Percentiles rank a stretch among this genome's conserved stretches.
phyloP scores from a whole-genome alignment of 1,140 invertebrate genomes.

The Cydia splendana region DNA sequence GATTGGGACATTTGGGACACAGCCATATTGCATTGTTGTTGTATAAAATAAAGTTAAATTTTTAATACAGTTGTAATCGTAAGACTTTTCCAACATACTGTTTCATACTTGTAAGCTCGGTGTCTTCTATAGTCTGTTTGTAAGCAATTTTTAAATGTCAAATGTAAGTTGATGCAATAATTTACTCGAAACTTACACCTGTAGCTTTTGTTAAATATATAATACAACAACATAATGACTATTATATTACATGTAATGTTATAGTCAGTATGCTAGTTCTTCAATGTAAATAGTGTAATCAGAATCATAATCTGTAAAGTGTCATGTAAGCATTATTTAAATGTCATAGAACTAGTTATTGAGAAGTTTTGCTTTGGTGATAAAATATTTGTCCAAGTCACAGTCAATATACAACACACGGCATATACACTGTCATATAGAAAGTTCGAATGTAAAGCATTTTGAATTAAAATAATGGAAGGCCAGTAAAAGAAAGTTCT shows the following conservation, averaged over 20 bases:
- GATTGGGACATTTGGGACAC: neutral
- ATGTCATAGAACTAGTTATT: constrained; percentile 11
- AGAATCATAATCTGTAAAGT: neutral
- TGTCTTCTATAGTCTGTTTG: constrained; percentile 27
- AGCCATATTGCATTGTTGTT: constrained; percentile 12
- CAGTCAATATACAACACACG: neutral
- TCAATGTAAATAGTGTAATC: constrained; percentile 13
- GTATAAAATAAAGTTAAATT: constrained; percentile 30
- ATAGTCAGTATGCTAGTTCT: neutral
- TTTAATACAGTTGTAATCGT: constrained; percentile 27
- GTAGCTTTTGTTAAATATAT: constrained; percentile 25
- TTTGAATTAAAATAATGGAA: neutral
- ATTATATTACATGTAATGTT: neutral
- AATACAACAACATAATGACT: neutral
- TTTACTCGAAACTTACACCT: constrained; percentile 23
- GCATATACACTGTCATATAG: neutral
- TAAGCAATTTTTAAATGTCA: constrained; percentile 31
- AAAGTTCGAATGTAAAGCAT: too few relatives aligned
- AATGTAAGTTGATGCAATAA: constrained; percentile 28
- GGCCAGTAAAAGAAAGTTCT: too few relatives aligned
- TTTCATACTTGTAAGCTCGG: constrained; percentile 29
- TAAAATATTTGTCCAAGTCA: neutral
- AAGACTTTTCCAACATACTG: constrained; percentile 24
- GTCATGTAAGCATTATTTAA: constrained; percentile 21
- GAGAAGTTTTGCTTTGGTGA: constrained; percentile 8